Conservation (phyloP, 2,113 vertebrate genomes). For the Labeo catla region DNA sequence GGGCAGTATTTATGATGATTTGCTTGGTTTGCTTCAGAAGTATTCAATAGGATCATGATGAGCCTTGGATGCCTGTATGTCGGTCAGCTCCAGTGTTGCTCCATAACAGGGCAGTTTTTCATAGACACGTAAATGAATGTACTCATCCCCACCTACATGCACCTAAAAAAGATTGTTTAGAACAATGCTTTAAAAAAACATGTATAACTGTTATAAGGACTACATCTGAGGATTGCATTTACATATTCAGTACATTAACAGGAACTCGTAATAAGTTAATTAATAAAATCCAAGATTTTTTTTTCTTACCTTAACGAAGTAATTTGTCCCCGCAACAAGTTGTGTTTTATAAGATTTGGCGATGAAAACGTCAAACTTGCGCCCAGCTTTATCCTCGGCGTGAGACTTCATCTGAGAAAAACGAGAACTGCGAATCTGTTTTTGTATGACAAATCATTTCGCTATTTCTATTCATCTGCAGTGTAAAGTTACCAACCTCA, state of each 20-base stretch:
- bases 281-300: background rate
- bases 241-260: background rate
- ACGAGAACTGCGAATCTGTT: background rate
- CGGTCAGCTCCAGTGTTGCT: conserved; percentile 56
- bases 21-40: conserved; percentile 68
- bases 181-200: background rate
- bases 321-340: conserved; percentile 77
- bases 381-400: conserved; percentile 67
- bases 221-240: background rate
- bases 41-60: conserved; percentile 72
- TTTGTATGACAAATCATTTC: background rate
- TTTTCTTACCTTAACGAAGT: conserved; percentile 83
- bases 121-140: conserved; percentile 76
- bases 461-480: background rate
- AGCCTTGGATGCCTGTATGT: conserved; percentile 72
- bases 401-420: conserved; percentile 62
- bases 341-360: conserved; percentile 73
- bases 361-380: conserved; percentile 54
- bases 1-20: background rate
- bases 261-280: background rate
- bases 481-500: conserved; percentile 67
- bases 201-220: background rate
- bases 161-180: conserved; percentile 72
- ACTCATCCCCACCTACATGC: conserved; percentile 68
- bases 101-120: conserved; percentile 64